Evolutionary conservation across 1,140 invertebrate genomes (phyloP), one percentile per base, ranked within the genome.

Genomic region (Drosophila aff.): DNA sequence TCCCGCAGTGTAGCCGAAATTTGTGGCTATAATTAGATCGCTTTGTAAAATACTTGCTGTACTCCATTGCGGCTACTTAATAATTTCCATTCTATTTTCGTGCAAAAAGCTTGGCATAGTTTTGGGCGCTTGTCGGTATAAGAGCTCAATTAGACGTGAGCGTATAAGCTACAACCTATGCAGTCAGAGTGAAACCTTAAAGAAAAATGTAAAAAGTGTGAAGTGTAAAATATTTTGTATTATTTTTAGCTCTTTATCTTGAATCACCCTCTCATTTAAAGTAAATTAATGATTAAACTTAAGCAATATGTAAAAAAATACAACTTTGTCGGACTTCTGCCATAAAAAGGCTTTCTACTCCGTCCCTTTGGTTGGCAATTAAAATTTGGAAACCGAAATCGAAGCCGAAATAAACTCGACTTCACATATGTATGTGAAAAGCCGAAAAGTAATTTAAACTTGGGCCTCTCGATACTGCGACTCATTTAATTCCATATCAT

Each of bases 371-470:
- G 13, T n/a, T 31, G 60, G 52, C 71, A 82, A 67, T 82, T 82
- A 82, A 83, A 76, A 74, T 53, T 57, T 65, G 47, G 55, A 38
- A 52, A 62, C 38, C 23, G 26, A 50, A 41, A 55, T 69, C 57
- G 44, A 66, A 73, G 58, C 63, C 63, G 47, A 59, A 44, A 60
- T 16, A 21, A 18, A 38, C 15, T 13, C 23, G 15, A 49, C 16
- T 36, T 18, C 7, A 47, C 21, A n/a, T 50, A 47, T 74, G 47
- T 53, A 47, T 74, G 47, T 58, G 33, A 43, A 65, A 73, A 40
- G 36, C 36, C 36, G 36, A 28, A 64, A 76, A 68, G 65, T 82
- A 69, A 86, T 86, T 86, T 86, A 78, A 79, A 79, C 67, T 79
- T 76, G 68, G 41, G 41, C 57, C 15, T 64, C 38, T 36, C 53